Conservation (phyloP, 2,113 vertebrate species). For the Phaethon lepturus region DNA sequence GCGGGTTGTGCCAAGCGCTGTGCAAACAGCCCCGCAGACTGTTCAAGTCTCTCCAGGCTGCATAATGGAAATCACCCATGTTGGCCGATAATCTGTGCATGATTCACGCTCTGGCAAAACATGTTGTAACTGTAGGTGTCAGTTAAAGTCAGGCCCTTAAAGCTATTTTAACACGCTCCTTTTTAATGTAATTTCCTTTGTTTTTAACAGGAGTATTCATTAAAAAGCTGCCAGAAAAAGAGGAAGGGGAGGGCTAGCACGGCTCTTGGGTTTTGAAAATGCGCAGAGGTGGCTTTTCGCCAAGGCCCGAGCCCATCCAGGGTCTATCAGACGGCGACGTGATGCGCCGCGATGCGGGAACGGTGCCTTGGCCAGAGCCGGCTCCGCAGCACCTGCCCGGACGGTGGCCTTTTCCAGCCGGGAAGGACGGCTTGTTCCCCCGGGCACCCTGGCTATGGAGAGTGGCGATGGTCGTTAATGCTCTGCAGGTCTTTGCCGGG, state of each 20-base stretch:
- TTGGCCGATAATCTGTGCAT: conserved; percentile 5
- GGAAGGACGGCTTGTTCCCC: background rate
- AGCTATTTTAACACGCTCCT: background rate
- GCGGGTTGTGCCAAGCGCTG: background rate
- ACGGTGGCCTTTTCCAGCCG: background rate
- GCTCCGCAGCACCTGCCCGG: background rate
- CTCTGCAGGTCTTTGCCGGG: background rate
- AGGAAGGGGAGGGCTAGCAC: background rate
- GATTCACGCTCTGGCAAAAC: conserved; percentile 55
- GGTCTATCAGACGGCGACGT: rapidly evolving
- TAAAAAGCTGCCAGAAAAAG: background rate
- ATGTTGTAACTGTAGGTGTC: background rate
- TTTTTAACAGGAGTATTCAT: background rate
- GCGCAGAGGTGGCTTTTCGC: background rate
- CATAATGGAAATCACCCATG: conserved; percentile 22
- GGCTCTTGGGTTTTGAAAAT: background rate
- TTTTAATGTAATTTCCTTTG: background rate
- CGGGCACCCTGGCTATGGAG: rapidly evolving
- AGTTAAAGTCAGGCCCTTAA: background rate
- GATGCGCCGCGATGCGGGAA: background rate
- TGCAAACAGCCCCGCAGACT: background rate
- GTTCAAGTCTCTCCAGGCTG: background rate
- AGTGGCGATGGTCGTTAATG: rapidly evolving
- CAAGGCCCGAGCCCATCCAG: background rate
- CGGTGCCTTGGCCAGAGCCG: rapidly evolving